Base-by-base conservation (phyloP, 2,797 vertebrate genomes). In the Microctenopoma steveboyesi region DNA sequence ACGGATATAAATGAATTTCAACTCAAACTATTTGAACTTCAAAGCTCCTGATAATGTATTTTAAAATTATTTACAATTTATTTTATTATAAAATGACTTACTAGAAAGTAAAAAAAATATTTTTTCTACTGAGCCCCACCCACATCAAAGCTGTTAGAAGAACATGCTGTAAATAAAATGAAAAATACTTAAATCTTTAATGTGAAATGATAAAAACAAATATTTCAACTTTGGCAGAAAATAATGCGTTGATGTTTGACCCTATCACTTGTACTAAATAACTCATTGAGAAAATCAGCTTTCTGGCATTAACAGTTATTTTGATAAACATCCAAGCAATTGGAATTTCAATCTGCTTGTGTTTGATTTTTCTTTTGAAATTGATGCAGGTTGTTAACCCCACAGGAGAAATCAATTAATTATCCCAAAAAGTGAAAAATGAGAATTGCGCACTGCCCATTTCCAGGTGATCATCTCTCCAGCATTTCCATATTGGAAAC, bases 391-490 rank as follows among this genome's bases (percentile, higher is more conserved):
- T 49, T 56, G 46, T 57, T 49, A 66, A 75, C 62, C 72, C 69
- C 72, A 70, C 42, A 73, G 76, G 78, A 84, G 71, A 65, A 74
- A 75, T 39, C 50, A 84, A 88, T 90, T 82, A 74, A 88, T 91
- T 88, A 83, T 7, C 15, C 15, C 30, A 13, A 60, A 76, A 83
- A 75, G 84, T 57, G 46, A 83, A 76, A 81, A 85, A 80, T 85
- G 71, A 53, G 50, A 79, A 70, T 80, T 37, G 58, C 28, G 35
- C 69, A 11, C 60, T 71, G 43, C 28, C 69, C 37, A 67, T 86
- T 92, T 91, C 86, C 89, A 86, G 85, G 90, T 91, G 88, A 91
- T 91, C 87, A 90, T 92, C 82, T 89, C 69, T 45, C 39, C 62
- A 9, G 57, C 73, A 85, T 91, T 76, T 90, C 74, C 84, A 88